These are phyloP conservation scores for Rotaria magnacalcarata DNA, from an alignment of 2,888 invertebrate species.

Conservation along the genomic window DNA sequence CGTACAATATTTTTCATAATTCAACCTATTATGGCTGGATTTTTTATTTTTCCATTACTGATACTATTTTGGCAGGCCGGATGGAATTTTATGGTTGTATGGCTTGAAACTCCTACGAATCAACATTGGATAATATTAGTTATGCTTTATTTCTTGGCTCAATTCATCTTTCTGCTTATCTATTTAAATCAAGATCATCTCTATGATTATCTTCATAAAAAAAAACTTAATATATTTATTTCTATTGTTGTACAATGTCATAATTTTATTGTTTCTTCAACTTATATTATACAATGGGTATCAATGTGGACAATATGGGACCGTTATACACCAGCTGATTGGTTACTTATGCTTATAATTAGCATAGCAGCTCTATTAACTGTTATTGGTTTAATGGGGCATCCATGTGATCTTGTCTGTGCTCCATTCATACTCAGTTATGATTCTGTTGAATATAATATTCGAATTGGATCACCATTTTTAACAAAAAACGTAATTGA, in stretches of 20 bases:
- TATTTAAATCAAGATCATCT: constrained; percentile 5
- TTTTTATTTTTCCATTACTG: neutral
- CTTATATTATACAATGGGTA: neutral
- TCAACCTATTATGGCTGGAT: constrained; percentile 5
- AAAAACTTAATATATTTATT: neutral
- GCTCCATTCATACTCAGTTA: constrained; percentile 12
- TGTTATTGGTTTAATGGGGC: neutral
- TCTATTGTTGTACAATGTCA: neutral
- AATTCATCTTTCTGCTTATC: neutral
- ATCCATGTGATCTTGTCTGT: neutral
- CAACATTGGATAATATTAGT: neutral
- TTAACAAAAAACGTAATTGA: neutral
- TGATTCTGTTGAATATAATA: constrained; percentile 18
- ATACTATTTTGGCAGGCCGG: constrained; percentile 10
- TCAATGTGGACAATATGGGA: constrained; percentile 12
- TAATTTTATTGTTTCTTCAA: neutral
- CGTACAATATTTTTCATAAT: neutral
- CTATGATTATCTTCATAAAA: neutral
- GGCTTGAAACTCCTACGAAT: neutral
- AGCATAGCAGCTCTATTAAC: neutral
- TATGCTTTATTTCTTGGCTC: neutral
- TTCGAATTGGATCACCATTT: constrained; percentile 29
- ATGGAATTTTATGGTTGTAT: constrained; percentile 25
- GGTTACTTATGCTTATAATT: neutral
- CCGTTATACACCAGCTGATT: neutral